phyloP scores from a whole-genome alignment of 2,888 invertebrate genomes.

The Volucella inflata region DNA sequence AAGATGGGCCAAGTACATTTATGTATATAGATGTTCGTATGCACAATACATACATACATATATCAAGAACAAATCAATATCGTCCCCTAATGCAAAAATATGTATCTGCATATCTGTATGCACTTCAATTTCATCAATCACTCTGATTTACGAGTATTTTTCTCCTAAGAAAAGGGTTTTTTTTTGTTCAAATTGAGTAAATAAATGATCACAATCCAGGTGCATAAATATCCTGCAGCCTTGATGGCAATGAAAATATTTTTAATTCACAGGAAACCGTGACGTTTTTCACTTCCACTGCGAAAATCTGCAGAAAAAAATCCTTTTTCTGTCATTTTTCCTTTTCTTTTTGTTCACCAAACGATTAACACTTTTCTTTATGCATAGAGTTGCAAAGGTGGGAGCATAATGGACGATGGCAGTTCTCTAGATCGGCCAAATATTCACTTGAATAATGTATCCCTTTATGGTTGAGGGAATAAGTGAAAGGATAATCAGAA shows the following conservation, averaged over 20 bases:
- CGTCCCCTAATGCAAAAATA: too few species aligned
- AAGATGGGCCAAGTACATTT: too few species aligned
- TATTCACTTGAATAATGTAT: conserved; percentile 5
- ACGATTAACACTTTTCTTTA: conserved; percentile 67
- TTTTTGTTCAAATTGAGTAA: conserved; percentile 37
- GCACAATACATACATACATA: too few species aligned
- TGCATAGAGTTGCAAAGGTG: conserved; percentile 3
- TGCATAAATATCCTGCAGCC: conserved; percentile 54
- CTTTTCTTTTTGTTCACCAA: conserved; percentile 23
- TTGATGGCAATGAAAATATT: conserved; percentile 48
- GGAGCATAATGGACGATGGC: conserved; percentile 17
- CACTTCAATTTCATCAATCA: conserved; percentile 52
- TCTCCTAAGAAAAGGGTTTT: conserved; percentile 49
- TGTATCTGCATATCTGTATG: too few species aligned
- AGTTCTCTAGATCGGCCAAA: conserved; percentile 43
- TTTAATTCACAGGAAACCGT: conserved; percentile 55
- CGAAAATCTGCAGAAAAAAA: conserved; percentile 34
- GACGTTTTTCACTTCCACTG: conserved; percentile 55
- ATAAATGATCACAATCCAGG: conserved; percentile 59
- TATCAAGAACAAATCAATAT: too few species aligned
- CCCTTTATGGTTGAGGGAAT: conserved; percentile 3
- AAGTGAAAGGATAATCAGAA: conserved; percentile 38
- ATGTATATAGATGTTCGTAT: too few species aligned
- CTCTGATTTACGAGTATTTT: conserved; percentile 2
- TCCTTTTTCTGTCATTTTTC: conserved; percentile 32